Conservation (phyloP, 1,140 invertebrate genomes). For the Bombus confusus region DNA sequence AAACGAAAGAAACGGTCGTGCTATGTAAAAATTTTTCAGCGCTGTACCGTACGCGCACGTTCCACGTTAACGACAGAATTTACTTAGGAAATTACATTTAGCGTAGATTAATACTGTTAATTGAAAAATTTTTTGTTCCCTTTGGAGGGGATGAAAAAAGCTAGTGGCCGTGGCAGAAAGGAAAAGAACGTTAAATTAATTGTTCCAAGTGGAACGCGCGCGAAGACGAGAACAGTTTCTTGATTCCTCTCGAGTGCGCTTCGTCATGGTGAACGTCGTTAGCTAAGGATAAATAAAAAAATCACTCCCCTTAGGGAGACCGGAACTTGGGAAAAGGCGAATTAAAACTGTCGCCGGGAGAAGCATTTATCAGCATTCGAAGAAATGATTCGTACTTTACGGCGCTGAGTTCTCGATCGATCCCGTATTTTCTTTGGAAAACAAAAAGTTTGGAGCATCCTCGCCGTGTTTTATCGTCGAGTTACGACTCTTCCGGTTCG, state of each 20-base stretch:
- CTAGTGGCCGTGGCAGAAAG: background rate
- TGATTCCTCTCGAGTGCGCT: slow-evolving; percentile 17
- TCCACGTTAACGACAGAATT: background rate
- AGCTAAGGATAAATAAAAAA: slow-evolving; percentile 22
- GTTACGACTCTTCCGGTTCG: background rate
- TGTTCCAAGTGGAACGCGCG: slow-evolving; percentile 1
- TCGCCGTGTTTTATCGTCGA: background rate
- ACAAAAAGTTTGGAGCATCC: background rate
- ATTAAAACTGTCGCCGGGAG: slow-evolving; percentile 14
- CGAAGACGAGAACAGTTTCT: background rate
- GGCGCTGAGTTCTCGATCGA: background rate
- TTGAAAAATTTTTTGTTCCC: slow-evolving; percentile 8
- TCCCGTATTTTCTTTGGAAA: background rate
- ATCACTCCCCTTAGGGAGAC: background rate
- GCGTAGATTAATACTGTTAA: slow-evolving; percentile 6
- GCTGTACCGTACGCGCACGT: background rate
- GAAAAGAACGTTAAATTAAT: slow-evolving; percentile 5
- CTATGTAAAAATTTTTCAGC: background rate
- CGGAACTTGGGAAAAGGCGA: background rate
- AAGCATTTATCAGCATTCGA: slow-evolving; percentile 9
- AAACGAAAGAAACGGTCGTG: background rate
- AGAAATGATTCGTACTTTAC: slow-evolving; percentile 19
- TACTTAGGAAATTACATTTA: slow-evolving; percentile 1
- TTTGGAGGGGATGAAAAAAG: background rate
- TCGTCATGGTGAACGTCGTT: slow-evolving; percentile 17